Evolutionary conservation across 2,113 vertebrate genomes (phyloP).

Genomic region (Alosa alosa): DNA sequence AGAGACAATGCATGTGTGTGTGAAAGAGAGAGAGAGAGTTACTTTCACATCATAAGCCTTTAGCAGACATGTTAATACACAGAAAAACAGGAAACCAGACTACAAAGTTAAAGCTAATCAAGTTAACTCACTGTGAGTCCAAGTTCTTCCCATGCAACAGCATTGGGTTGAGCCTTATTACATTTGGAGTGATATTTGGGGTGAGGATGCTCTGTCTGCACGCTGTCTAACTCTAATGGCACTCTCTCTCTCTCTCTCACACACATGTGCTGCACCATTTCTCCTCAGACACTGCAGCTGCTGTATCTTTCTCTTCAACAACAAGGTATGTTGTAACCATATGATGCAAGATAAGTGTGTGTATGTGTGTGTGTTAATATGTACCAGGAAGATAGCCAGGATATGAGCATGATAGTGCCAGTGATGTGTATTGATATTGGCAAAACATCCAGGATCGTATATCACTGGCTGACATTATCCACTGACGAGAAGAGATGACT

Average conservation of each 20-base stretch:
- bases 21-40: not conserved
- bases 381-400: not conserved
- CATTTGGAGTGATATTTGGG: not conserved
- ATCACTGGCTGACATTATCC: too few relatives aligned
- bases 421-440: too few relatives aligned
- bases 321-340: not conserved
- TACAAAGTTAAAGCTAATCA: not conserved
- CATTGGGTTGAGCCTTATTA: slow-evolving; percentile 10
- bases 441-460: too few relatives aligned
- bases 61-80: not conserved
- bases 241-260: not conserved
- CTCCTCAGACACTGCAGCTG: not conserved
- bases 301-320: not conserved
- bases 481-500: not conserved
- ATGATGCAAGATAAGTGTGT: not conserved
- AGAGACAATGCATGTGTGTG: not conserved
- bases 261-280: not conserved
- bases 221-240: not conserved
- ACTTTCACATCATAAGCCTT: not conserved
- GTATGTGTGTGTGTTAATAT: not conserved
- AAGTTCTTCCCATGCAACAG: not conserved
- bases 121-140: not conserved
- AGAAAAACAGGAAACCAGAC: not conserved
- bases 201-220: not conserved
- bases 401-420: not conserved